phyloP scores from a whole-genome alignment of 1,140 invertebrate species.

The Leptoteleia sp. region DNA sequence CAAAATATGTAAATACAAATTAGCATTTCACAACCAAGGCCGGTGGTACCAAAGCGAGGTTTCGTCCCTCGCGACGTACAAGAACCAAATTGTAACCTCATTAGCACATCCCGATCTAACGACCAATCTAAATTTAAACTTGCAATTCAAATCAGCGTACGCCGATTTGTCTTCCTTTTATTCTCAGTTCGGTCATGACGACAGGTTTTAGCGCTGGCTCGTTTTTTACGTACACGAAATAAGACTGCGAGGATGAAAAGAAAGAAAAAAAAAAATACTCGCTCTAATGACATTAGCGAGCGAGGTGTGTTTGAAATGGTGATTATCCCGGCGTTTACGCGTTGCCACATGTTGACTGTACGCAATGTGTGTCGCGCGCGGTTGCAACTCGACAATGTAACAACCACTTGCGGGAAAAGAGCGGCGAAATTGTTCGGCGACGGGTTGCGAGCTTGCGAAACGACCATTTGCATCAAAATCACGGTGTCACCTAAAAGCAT shows the following conservation, averaged over 20 bases:
- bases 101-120: conserved; percentile 55
- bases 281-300: conserved; percentile 35
- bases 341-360: too few species aligned
- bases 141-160: conserved; percentile 51
- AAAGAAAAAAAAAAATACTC: neutral
- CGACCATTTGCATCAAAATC: too few species aligned
- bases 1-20: conserved; percentile 58
- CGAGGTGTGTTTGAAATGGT: conserved; percentile 12
- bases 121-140: conserved; percentile 56
- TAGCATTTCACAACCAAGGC: conserved; percentile 53
- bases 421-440: too few species aligned
- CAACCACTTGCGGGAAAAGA: too few species aligned
- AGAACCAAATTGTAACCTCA: conserved; percentile 57
- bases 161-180: conserved; percentile 43
- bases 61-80: conserved; percentile 24
- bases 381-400: too few species aligned
- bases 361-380: neutral
- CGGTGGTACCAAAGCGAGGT: conserved; percentile 17
- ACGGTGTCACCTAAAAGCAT: too few species aligned
- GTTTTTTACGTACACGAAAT: neutral
- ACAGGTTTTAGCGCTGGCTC: conserved; percentile 18
- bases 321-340: too few species aligned
- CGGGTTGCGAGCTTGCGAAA: too few species aligned
- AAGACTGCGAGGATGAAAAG: too few species aligned
- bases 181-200: conserved; percentile 23